Base-by-base conservation (phyloP, 2,797 vertebrate genomes). In the Bryconaethiops microstoma region DNA sequence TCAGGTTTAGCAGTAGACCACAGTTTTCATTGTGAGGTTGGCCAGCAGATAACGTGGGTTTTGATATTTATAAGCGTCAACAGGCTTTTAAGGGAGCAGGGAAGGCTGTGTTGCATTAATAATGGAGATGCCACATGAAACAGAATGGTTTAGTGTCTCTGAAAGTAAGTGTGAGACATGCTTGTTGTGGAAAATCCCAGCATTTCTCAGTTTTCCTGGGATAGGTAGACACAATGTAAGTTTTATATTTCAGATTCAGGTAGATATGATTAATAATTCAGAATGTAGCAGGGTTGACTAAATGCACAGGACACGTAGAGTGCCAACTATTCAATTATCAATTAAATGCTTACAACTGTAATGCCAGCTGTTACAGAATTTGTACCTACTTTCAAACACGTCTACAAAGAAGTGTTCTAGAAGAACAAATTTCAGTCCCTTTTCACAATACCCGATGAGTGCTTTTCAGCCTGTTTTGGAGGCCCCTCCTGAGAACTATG, bases 61-160 rank as follows among this genome's bases (percentile, higher is more conserved):
- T 81, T 87, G 79, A 86, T 81, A 83, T 86, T 86, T 82, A 83
- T 82, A 83, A 80, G 73, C 76, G 69, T 76, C 84, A 69, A 88
- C 82, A 81, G 62, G 79, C 74, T 85, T 87, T 88, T 76, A 84
- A 85, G 78, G 71, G 72, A 73, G 59, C 19, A 81, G 64, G 75
- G 78, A 78, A 68, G 12, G 69, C 80, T 52, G 74, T 76, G 72
- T 74, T 64, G 79, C 65, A 81, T 88, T 54, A 87, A 86, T 88
- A 87, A 88, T 87, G 82, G 63, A 87, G 76, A 76, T 86, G 69
- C 74, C 59, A 78, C 74, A 81, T 83, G 81, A 87, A 87, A 85
- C 63, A 81, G 74, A 85, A 85, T 75, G 80, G 68, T 74, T 78
- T 85, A 83, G 84, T 75, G 70, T 77, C 50, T 67, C 35, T 57